Evolutionary conservation across 2,888 invertebrate species (phyloP).

Genomic region (Stenodema calcarata): DNA sequence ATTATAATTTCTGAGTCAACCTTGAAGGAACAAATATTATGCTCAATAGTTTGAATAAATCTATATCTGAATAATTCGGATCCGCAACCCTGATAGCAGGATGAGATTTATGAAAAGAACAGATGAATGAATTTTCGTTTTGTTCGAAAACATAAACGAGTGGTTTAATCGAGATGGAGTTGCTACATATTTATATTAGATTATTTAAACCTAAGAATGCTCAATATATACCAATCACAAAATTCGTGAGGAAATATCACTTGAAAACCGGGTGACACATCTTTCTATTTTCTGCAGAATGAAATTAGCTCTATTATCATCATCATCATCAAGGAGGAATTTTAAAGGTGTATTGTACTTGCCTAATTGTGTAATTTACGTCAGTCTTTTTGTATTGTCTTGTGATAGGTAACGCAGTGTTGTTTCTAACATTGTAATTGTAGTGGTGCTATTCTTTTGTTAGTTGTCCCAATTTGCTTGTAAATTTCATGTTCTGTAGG

Average conservation of each 20-base stretch:
- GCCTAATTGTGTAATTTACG: neutral
- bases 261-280: constrained; percentile 12
- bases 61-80: neutral
- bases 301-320: neutral
- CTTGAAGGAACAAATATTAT: neutral
- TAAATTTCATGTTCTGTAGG: constrained; percentile 46
- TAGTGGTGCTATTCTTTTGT: constrained; percentile 51
- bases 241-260: neutral
- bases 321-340: neutral
- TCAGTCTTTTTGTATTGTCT: constrained; percentile 13
- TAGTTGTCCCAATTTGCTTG: constrained; percentile 34
- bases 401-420: constrained; percentile 53
- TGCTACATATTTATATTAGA: constrained; percentile 17
- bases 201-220: constrained; percentile 26
- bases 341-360: neutral
- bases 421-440: constrained; percentile 41
- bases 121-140: neutral
- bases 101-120: neutral
- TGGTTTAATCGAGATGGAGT: neutral
- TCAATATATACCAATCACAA: constrained; percentile 14
- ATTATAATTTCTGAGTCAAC: neutral
- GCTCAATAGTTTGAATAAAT: constrained; percentile 19
- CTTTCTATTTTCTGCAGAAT: neutral
- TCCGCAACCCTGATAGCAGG: neutral
- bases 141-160: neutral